Evolutionary conservation across 2,888 invertebrate genomes (phyloP).

Genomic region (Amiota mariae): DNA sequence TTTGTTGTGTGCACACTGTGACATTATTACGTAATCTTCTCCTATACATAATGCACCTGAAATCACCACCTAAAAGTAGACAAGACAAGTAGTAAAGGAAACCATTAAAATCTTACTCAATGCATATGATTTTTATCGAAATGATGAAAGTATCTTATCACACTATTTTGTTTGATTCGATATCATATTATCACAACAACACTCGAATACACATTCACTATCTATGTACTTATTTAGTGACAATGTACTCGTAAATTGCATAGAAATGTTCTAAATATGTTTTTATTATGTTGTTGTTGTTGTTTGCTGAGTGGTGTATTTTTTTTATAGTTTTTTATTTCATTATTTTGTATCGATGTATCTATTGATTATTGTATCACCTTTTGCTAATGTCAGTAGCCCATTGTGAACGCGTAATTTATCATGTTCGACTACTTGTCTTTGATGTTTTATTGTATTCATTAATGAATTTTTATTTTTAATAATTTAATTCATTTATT

Average conservation of each 20-base stretch:
- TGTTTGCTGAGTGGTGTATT: conserved; percentile 2
- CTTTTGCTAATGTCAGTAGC: conserved; percentile 49
- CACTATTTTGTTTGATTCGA: background rate
- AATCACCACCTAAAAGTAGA: conserved; percentile 72
- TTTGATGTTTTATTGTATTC: conserved; percentile 63
- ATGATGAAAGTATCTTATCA: conserved; percentile 20
- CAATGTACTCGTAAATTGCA: conserved; percentile 53
- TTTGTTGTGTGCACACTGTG: conserved; percentile 74
- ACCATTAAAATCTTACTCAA: conserved; percentile 32
- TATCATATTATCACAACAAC: too few relatives aligned
- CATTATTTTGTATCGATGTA: conserved; percentile 22
- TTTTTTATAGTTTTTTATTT: conserved; percentile 24
- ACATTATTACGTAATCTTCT: conserved; percentile 74
- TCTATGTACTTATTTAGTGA: too few relatives aligned
- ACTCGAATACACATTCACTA: background rate
- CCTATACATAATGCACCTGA: conserved; percentile 75
- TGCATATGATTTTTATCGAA: conserved; percentile 29
- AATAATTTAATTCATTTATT: conserved; percentile 59
- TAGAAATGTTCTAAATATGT: conserved; percentile 60
- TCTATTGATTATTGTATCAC: conserved; percentile 26
- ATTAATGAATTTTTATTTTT: conserved; percentile 54
- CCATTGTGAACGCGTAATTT: conserved; percentile 46
- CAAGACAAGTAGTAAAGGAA: conserved; percentile 27
- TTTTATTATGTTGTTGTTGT: conserved; percentile 49
- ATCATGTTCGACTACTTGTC: conserved; percentile 67